Conservation (phyloP, 2,113 vertebrate species). For the western clawed frog (Xenopus tropicalis) region DNA sequence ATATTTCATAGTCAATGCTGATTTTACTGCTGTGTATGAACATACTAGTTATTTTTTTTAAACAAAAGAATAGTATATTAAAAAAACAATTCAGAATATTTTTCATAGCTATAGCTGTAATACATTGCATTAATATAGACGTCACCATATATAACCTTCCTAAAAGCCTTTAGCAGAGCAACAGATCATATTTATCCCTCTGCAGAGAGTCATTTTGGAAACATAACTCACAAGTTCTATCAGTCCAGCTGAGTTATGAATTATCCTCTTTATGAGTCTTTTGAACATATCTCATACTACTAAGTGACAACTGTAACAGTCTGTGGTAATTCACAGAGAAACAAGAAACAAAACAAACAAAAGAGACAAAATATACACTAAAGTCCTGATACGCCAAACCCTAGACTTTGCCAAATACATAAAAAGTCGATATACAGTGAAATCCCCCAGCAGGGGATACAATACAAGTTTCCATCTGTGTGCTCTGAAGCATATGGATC, state of each 20-base stretch:
- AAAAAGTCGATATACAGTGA: conserved; percentile 23
- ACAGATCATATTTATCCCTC: conserved; percentile 42
- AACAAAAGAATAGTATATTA: neutral
- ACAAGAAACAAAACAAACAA: conserved; percentile 37
- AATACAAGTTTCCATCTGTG: conserved; percentile 26
- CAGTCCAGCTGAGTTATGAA: conserved; percentile 41
- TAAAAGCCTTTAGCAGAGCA: conserved; percentile 31
- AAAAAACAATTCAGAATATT: conserved; percentile 9
- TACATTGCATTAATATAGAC: conserved; percentile 31
- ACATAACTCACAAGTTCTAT: conserved; percentile 40
- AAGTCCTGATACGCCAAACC: conserved; percentile 19
- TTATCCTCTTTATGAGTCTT: conserved; percentile 39
- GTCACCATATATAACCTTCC: conserved; percentile 27
- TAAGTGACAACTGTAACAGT: conserved; percentile 44
- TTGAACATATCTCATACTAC: conserved; percentile 41
- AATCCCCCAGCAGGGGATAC: conserved; percentile 8
- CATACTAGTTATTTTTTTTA: no score
- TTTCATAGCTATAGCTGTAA: conserved; percentile 18
- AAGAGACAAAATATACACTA: conserved; percentile 27
- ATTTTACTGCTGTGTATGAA: no score
- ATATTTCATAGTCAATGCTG: no score
- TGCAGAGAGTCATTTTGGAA: conserved; percentile 42
- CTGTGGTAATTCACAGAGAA: conserved; percentile 41
- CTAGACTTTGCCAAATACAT: conserved; percentile 24
- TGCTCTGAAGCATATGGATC: conserved; percentile 29